These are phyloP conservation scores for Pluvialis apricaria DNA, from an alignment of 2,113 vertebrate genomes.

Conservation along the genomic window DNA sequence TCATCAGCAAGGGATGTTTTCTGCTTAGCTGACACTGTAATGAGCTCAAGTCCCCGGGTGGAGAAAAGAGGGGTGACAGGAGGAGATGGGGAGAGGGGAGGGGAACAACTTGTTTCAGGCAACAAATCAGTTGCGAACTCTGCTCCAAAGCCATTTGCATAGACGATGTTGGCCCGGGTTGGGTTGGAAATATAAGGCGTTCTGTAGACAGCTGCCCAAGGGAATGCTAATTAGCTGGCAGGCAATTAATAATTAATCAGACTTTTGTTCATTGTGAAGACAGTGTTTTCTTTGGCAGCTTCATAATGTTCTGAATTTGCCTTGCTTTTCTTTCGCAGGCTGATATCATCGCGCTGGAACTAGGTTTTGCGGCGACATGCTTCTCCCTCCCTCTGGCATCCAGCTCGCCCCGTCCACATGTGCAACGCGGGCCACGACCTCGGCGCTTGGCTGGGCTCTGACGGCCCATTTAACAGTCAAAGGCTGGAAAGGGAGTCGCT, in stretches of 20 bases:
- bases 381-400: slow-evolving; percentile 26
- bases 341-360: slow-evolving; percentile 48
- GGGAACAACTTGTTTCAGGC: slow-evolving; percentile 48
- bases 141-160: slow-evolving; percentile 28
- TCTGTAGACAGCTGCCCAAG: slow-evolving; percentile 64
- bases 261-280: slow-evolving; percentile 68
- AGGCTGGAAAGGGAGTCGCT: slow-evolving; percentile 51
- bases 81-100: slow-evolving; percentile 9
- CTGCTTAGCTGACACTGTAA: slow-evolving; percentile 24
- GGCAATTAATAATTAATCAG: slow-evolving; percentile 73
- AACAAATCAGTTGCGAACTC: slow-evolving; percentile 41
- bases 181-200: slow-evolving; percentile 44
- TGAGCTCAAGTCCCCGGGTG: slow-evolving; percentile 2
- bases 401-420: slow-evolving; percentile 10
- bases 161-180: slow-evolving; percentile 19
- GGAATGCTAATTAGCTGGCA: slow-evolving; percentile 72
- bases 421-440: slow-evolving; percentile 7
- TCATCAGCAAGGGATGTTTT: not conserved
- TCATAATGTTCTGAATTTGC: slow-evolving; percentile 30
- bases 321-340: slow-evolving; percentile 19
- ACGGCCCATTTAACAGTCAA: not conserved
- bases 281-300: slow-evolving; percentile 67
- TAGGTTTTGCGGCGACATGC: not conserved
- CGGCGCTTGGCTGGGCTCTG: slow-evolving; percentile 31
- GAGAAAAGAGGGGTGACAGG: slow-evolving; percentile 7